A percentile compares a stretch with the other conserved stretches of the same genome.
phyloP scores from a whole-genome alignment of 2,888 invertebrate species.

The Quadroppia sp. region DNA sequence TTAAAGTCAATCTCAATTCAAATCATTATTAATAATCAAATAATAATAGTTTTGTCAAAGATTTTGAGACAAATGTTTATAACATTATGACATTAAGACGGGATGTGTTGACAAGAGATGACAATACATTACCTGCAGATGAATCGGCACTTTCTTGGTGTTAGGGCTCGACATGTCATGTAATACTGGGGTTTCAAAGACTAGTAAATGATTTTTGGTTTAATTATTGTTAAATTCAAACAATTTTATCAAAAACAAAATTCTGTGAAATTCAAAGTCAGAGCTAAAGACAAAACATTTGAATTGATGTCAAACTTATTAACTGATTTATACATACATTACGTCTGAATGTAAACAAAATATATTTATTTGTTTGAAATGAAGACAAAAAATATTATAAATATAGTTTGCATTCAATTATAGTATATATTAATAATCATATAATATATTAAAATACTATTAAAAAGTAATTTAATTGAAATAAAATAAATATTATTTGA shows the following conservation, averaged over 20 bases:
- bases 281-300: neutral
- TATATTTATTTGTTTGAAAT: too few species aligned
- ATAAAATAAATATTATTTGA: too few species aligned
- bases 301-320: neutral
- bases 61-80: too few species aligned
- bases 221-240: neutral
- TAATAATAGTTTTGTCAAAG: too few species aligned
- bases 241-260: neutral
- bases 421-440: too few species aligned
- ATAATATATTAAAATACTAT: too few species aligned
- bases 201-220: neutral
- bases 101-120: neutral
- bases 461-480: neutral
- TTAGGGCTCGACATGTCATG: neutral
- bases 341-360: too few species aligned
- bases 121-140: constrained; percentile 53
- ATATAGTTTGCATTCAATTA: too few species aligned
- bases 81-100: neutral
- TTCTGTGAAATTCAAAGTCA: neutral
- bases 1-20: too few species aligned
- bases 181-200: neutral
- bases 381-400: too few species aligned
- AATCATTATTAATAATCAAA: too few species aligned
- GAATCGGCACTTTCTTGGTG: constrained; percentile 84
- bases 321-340: neutral